phyloP scores from a whole-genome alignment of 2,888 invertebrate species.

The Phoronis australis region DNA sequence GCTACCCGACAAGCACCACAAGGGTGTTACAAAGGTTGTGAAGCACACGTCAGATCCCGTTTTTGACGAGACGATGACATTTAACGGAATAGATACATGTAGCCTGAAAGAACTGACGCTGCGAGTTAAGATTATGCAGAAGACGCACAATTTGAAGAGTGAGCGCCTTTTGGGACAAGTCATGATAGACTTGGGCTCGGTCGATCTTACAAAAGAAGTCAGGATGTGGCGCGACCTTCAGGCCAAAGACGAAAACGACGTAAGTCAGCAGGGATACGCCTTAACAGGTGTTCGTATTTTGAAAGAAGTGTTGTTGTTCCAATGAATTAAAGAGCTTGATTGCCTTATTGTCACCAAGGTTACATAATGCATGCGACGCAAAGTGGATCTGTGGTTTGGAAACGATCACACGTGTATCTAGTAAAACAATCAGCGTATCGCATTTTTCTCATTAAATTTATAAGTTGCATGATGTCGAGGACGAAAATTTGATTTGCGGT shows the following conservation, averaged over 20 bases:
- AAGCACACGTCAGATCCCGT: conserved; percentile 49
- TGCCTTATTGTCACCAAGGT: no score
- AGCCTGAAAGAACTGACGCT: conserved; percentile 47
- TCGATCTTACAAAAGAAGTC: conserved; percentile 51
- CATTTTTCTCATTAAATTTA: no score
- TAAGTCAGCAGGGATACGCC: no score
- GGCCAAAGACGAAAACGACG: conserved; percentile 25
- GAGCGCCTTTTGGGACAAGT: conserved; percentile 52
- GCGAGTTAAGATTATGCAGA: conserved; percentile 48
- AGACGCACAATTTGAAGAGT: conserved; percentile 42
- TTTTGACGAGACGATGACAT: conserved; percentile 52
- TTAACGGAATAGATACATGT: conserved; percentile 49
- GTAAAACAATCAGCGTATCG: no score
- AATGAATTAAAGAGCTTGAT: no score
- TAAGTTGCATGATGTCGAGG: no score
- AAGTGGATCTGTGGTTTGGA: no score
- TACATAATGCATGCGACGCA: no score
- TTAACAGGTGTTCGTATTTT: no score
- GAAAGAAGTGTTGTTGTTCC: no score
- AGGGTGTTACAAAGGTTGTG: conserved; percentile 43
- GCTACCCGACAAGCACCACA: conserved; percentile 52
- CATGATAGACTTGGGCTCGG: conserved; percentile 45
- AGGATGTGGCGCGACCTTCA: conserved; percentile 52
- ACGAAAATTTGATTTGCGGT: no score
- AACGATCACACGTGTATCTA: no score